Evolutionary conservation across 2,888 invertebrate species (phyloP), one percentile per base, ranked within the genome.

Genomic region (Marronus borbonicus): DNA sequence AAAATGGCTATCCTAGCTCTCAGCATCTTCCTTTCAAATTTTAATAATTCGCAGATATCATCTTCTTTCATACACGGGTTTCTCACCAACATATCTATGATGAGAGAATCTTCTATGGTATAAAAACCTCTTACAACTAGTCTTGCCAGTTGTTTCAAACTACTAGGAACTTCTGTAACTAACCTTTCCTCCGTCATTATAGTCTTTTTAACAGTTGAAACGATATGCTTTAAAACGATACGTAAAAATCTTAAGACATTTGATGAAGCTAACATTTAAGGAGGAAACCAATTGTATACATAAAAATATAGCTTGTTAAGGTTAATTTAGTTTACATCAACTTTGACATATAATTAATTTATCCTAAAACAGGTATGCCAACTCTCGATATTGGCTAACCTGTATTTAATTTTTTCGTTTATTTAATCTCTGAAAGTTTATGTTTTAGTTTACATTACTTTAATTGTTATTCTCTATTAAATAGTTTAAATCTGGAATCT

Each of bases 61-160:
- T 96, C 96, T 88, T 96, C 96, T 88, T 96, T 96, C 95, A 95
- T 95, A 86, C 98, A 98, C 31, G 97, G 97, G 90, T 98, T 97
- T 85, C 98, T 91, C 66, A 98, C 97, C 64, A 98, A 90, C 96
- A 98, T 96, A 88, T 98, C 98, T 70, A 98, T 95, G 76, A 98
- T 96, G 36, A 98, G 91, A 0, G 96, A 94, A 91, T 98, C 98
- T 89, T 98, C 98, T 82, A 96, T 94, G 0, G 94, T 93, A 87
- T 98, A 98, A 89, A 98, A 98, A 1, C 97, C 98, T 84, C 98
- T 90, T 0, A 97, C 96, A 24, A 98, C 97, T 44, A 97, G 91
- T 76, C 98, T 92, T 24, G 97, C 97, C 78, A 98, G 90, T 88
- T 98, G 95, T 88, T 98, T 98, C 80, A 98, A 91, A 85, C 95